Evolutionary conservation across 1,140 invertebrate species (phyloP), one percentile per base, ranked within the genome.

Genomic region (Anadara kagoshimensis): DNA sequence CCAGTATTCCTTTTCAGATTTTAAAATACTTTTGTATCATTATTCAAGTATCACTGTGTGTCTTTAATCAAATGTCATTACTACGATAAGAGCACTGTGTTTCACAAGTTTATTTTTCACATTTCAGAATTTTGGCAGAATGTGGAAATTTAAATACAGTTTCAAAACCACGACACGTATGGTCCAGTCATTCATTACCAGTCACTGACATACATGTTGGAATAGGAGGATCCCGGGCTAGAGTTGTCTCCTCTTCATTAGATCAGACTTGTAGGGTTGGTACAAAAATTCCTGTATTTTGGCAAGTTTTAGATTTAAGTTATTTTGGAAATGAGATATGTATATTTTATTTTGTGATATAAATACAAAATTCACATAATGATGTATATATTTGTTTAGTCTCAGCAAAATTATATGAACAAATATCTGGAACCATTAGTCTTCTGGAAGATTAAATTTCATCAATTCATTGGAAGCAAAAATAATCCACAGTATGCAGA

Each of bases 241-340:
- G 93, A 57, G 86, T 97, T 61, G 93, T 92, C 58, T 93, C 95
- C 0, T 93, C 93, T 7, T 97, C 96, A 0, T 84, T 93, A 57
- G 96, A 98, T 86, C 92, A 93, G 81, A 95, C 94, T 20, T 94
- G 93, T 78, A 95, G 94, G 89, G 91, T 97, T 71, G 78, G 62
- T 56, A 43, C 57, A 56, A 11, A 43, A 14, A 45, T 63, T 44
- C n/a, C 16, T 62, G 20, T 12, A 62, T 44, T 22, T 5, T 62
- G 57, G 16, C 1, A 2, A 61, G 26, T 14, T 5, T 10, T 26
- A 18, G 26, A 36, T 36, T 36, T 36, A 7, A 36, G 2, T 36
- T 36, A 36, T 36, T n/a, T n/a, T n/a, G n/a, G n/a, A n/a, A n/a
- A n/a, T n/a, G n/a, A n/a, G n/a, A n/a, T n/a, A n/a, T n/a, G n/a